Conservation (phyloP, 2,113 vertebrate species). For the Gobius niger region DNA sequence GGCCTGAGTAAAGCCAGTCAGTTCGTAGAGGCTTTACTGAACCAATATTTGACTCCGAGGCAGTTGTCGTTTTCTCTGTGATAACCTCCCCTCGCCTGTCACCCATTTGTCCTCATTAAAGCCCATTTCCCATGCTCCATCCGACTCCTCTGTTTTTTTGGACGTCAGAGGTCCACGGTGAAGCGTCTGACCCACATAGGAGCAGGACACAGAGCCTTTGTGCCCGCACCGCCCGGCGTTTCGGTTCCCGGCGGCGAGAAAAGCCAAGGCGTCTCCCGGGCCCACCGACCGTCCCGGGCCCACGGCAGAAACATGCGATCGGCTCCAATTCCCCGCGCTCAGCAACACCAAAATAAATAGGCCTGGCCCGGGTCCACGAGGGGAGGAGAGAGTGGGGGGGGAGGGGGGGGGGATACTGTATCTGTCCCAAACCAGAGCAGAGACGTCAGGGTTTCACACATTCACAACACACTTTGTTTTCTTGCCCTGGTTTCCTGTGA, state of each 20-base stretch:
- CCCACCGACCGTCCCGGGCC: slow-evolving; percentile 26
- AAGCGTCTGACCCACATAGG: slow-evolving; percentile 48
- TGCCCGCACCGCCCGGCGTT: slow-evolving; percentile 8
- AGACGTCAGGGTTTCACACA: slow-evolving; percentile 23
- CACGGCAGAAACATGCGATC: slow-evolving; percentile 31
- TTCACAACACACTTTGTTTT: slow-evolving; percentile 5
- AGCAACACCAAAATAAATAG: slow-evolving; percentile 75
- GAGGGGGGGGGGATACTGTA: slow-evolving; percentile 47
- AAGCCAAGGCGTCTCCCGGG: neutral
- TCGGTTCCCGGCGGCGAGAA: slow-evolving; percentile 13
- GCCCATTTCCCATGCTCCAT: neutral
- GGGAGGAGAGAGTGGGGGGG: slow-evolving; percentile 13
- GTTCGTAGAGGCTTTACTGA: neutral
- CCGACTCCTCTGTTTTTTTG: neutral
- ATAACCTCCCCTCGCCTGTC: neutral
- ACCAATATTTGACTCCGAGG: too few relatives aligned
- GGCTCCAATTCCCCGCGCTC: slow-evolving; percentile 72
- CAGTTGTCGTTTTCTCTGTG: neutral
- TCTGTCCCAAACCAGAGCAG: slow-evolving; percentile 50
- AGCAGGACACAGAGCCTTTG: slow-evolving; percentile 14
- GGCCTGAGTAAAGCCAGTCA: too few relatives aligned
- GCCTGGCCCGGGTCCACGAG: slow-evolving; percentile 27
- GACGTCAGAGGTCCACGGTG: slow-evolving; percentile 2
- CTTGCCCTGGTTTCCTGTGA: neutral
- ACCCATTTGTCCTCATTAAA: neutral